Percentiles rank a stretch among this genome's conserved stretches.
phyloP scores from a whole-genome alignment of 2,113 vertebrate species.

The Ictalurus furcatus region DNA sequence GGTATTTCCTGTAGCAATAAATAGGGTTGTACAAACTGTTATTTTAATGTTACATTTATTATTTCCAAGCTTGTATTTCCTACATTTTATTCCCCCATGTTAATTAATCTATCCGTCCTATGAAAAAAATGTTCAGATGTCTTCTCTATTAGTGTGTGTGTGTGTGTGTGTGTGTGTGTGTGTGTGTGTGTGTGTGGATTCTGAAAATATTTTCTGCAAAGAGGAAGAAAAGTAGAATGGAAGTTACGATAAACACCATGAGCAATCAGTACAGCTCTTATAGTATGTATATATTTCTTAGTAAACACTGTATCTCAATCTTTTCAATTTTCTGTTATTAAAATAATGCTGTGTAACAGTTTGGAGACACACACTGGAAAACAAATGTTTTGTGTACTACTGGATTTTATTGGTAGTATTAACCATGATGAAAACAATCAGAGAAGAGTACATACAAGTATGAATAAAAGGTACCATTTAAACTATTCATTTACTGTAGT shows the following conservation, averaged over 20 bases:
- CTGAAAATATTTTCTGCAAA: neutral
- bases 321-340: neutral
- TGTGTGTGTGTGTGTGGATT: neutral
- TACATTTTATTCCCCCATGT: neutral
- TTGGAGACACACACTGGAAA: neutral
- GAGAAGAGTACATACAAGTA: neutral
- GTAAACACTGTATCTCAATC: neutral
- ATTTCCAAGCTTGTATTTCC: neutral
- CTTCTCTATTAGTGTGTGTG: neutral
- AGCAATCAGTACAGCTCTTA: neutral
- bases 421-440: neutral
- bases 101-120: neutral
- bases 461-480: conserved; percentile 19
- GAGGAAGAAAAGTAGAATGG: neutral
- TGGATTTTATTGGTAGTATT: conserved; percentile 34
- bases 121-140: conserved; percentile 7
- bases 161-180: too few relatives aligned
- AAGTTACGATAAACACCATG: neutral
- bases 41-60: neutral
- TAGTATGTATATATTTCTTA: neutral
- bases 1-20: conserved; percentile 18
- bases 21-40: conserved; percentile 28
- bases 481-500: conserved; percentile 16
- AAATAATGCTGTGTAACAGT: neutral
- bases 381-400: neutral